A percentile compares a stretch with the other conserved stretches of the same genome.
phyloP scores from a whole-genome alignment of 1,140 invertebrate genomes.

The Dinothrombium tinctorium region DNA sequence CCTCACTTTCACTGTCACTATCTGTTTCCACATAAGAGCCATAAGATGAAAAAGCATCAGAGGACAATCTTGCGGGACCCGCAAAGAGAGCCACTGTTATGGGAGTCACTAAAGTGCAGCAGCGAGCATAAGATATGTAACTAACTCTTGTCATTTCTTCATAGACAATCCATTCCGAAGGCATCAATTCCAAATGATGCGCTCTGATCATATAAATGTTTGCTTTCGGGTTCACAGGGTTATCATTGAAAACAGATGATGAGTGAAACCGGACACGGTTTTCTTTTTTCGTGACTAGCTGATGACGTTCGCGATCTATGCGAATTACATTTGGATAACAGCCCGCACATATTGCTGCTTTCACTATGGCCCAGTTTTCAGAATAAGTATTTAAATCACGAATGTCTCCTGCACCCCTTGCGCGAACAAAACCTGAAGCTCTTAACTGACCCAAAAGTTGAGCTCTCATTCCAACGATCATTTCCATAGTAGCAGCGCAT shows the following conservation, averaged over 20 bases:
- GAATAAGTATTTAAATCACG: constrained; percentile 57
- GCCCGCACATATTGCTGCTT: constrained; percentile 60
- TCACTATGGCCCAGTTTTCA: constrained; percentile 71
- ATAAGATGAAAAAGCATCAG: neutral
- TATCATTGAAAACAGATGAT: neutral
- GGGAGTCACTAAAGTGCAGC: constrained; percentile 49
- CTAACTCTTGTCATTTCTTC: constrained; percentile 12
- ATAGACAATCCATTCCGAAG: no score
- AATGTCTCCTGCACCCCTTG: constrained; percentile 38
- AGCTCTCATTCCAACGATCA: constrained; percentile 39
- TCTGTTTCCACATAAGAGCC: constrained; percentile 14
- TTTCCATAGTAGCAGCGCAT: constrained; percentile 49
- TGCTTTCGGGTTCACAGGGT: no score
- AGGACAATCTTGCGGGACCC: constrained; percentile 21
- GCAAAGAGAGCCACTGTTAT: constrained; percentile 52
- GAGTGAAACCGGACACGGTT: neutral
- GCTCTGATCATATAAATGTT: no score
- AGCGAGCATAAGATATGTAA: constrained; percentile 42
- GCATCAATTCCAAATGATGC: no score
- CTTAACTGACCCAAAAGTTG: constrained; percentile 62
- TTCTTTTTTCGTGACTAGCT: neutral
- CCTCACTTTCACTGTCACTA: constrained; percentile 35
- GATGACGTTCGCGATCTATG: constrained; percentile 27
- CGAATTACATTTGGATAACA: constrained; percentile 65
- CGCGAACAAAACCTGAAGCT: constrained; percentile 53